phyloP scores from a whole-genome alignment of 1,140 invertebrate species.

The Antheraea mylitta region DNA sequence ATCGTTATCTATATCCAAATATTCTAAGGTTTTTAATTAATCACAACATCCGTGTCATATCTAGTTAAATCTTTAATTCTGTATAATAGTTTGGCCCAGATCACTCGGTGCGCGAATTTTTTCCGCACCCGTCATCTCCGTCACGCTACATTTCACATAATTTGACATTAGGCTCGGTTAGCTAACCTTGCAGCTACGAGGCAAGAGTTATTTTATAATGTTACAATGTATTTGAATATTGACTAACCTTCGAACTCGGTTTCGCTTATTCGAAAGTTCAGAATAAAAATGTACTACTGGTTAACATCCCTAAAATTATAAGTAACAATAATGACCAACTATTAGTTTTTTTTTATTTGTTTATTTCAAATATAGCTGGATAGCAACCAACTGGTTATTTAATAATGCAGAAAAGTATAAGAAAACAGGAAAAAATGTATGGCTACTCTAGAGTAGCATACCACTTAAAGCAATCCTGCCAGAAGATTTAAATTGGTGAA shows the following conservation, averaged over 20 bases:
- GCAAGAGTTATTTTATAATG: not conserved
- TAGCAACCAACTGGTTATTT: too few species aligned
- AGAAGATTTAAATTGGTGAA: too few species aligned
- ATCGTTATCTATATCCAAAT: not conserved
- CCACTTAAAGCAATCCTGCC: too few species aligned
- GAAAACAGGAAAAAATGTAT: too few species aligned
- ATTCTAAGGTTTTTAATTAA: not conserved
- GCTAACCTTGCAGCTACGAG: constrained; percentile 6
- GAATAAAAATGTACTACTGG: too few species aligned
- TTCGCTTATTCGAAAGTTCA: too few species aligned
- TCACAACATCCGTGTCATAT: not conserved
- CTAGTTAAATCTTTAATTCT: constrained; percentile 4
- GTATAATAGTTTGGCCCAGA: constrained; percentile 17
- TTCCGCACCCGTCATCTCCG: constrained; percentile 4
- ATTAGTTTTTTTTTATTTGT: too few species aligned
- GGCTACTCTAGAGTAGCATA: too few species aligned
- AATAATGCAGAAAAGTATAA: too few species aligned
- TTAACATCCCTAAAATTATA: too few species aligned
- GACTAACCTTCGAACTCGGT: not conserved
- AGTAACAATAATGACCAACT: too few species aligned
- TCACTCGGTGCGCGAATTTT: not conserved
- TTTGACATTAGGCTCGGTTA: constrained; percentile 18
- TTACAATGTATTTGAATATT: not conserved
- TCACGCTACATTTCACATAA: constrained; percentile 16
- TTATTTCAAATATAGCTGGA: too few species aligned